A percentile compares a stretch with the other conserved stretches of the same genome.
Evolutionary conservation across 2,113 vertebrate genomes (phyloP).

Genomic region (Chinchilla lanigera): DNA sequence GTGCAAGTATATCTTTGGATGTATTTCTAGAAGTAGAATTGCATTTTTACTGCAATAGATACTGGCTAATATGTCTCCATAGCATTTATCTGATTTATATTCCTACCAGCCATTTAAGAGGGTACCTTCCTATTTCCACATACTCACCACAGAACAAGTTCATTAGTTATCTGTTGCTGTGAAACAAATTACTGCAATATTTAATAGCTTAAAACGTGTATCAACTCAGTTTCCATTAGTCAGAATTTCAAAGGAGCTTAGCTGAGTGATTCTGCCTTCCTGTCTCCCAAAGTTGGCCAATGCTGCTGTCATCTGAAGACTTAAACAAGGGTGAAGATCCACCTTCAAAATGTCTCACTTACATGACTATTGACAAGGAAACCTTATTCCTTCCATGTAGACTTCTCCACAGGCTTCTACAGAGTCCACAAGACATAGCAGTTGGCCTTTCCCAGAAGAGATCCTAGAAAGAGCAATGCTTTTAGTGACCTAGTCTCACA

Average conservation of each 20-base stretch:
- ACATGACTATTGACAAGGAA: background rate
- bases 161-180: constrained; percentile 45
- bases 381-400: background rate
- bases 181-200: constrained; percentile 36
- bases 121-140: background rate
- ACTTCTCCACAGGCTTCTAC: background rate
- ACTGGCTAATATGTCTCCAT: background rate
- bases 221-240: constrained; percentile 12
- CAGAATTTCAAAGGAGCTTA: background rate
- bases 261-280: background rate
- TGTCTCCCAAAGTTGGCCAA: background rate
- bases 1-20: constrained; percentile 9
- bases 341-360: background rate
- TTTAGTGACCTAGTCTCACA: background rate
- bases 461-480: background rate
- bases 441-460: background rate
- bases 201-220: background rate
- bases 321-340: background rate
- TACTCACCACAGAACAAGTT: background rate
- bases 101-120: constrained; percentile 7
- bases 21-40: constrained; percentile 41
- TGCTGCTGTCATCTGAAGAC: background rate
- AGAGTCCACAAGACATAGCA: background rate
- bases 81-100: constrained; percentile 27
- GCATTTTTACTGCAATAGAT: constrained; percentile 31